Conservation (phyloP, 2,888 invertebrate genomes). For the Steinernema scapterisci region DNA sequence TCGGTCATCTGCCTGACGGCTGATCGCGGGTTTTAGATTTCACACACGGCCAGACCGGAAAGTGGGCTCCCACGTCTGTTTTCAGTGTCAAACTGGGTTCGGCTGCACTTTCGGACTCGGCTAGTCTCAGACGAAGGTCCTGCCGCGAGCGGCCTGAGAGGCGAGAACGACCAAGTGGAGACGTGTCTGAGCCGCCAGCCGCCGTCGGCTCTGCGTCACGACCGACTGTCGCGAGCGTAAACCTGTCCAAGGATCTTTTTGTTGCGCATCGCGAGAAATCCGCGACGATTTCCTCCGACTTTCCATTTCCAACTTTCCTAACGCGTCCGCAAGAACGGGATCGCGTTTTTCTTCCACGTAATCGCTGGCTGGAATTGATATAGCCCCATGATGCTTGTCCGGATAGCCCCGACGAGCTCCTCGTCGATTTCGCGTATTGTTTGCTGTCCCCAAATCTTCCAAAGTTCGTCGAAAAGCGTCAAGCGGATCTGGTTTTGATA, state of each 20-base stretch:
- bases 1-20: no score
- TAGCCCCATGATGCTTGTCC: no score
- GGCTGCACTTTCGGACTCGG: not conserved
- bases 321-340: not conserved
- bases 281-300: not conserved
- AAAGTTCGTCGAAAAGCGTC: no score
- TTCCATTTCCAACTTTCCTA: slow-evolving; percentile 4
- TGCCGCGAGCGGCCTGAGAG: not conserved
- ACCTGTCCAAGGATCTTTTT: slow-evolving; percentile 9
- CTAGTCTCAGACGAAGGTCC: not conserved
- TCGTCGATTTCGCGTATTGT: no score
- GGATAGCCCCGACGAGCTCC: no score
- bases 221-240: not conserved
- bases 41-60: no score
- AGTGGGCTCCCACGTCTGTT: no score
- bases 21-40: no score
- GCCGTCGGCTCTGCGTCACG: not conserved
- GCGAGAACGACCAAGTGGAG: not conserved
- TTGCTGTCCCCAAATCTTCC: no score
- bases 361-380: not conserved
- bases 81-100: not conserved
- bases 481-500: no score
- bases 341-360: slow-evolving; percentile 29
- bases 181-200: slow-evolving; percentile 1
- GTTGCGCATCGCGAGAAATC: slow-evolving; percentile 2